Percentiles rank a stretch among this genome's conserved stretches.
phyloP scores from a whole-genome alignment of 2,797 vertebrate species.

The Peromyscus attwateri region DNA sequence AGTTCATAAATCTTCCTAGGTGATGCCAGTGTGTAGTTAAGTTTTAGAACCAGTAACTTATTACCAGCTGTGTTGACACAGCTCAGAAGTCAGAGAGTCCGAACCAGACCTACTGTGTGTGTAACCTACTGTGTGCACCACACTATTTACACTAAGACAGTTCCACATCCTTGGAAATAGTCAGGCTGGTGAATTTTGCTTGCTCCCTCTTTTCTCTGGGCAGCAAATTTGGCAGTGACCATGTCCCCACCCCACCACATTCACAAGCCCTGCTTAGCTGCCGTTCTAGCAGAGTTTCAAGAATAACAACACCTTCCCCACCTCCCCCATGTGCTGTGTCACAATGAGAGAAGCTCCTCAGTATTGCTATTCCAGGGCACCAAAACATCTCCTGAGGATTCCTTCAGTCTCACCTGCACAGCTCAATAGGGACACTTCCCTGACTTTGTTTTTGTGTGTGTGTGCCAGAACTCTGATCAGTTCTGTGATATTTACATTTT shows the following conservation, averaged over 20 bases:
- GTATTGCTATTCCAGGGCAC: not conserved
- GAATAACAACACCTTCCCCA: not conserved
- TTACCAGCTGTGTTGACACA: not conserved
- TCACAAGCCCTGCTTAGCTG: not conserved
- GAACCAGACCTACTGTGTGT: not conserved
- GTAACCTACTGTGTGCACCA: not conserved
- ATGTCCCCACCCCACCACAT: rapidly evolving
- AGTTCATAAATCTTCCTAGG: not conserved
- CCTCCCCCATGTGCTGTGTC: not conserved
- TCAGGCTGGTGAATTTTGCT: not conserved
- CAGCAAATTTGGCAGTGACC: not conserved
- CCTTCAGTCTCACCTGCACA: not conserved
- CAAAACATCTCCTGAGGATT: not conserved
- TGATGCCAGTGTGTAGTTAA: not conserved
- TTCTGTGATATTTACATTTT: not conserved
- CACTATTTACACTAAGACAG: not conserved
- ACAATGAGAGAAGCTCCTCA: not conserved
- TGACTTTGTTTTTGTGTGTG: not conserved
- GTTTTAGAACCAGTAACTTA: not conserved
- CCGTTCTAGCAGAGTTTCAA: not conserved
- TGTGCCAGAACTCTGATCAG: not conserved
- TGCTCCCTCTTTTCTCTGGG: not conserved
- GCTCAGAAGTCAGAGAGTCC: not conserved
- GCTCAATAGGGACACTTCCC: not conserved
- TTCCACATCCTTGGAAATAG: not conserved